Evolutionary conservation across 2,113 vertebrate genomes (phyloP).

Genomic region (Rhinichthys klamathensis): DNA sequence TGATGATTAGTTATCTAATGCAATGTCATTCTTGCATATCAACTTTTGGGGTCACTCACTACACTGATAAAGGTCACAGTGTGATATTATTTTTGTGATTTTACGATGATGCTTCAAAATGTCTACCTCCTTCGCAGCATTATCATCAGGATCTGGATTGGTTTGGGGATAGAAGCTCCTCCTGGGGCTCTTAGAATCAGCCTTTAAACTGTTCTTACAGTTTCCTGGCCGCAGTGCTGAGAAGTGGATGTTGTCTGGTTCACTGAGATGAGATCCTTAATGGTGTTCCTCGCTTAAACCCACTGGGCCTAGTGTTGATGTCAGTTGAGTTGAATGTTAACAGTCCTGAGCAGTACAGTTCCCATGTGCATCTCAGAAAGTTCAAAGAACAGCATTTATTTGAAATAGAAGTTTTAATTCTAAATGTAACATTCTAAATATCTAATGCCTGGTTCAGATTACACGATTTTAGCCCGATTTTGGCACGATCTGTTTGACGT

Average conservation of each 20-base stretch:
- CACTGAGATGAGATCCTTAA: conserved; percentile 22
- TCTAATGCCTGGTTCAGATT: not conserved
- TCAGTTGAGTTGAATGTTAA: not conserved
- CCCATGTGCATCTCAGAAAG: not conserved
- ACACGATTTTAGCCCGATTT: too few relatives aligned
- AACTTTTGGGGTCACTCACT: not conserved
- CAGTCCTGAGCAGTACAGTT: not conserved
- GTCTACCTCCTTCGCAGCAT: not conserved
- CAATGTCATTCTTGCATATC: not conserved
- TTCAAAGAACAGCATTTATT: not conserved
- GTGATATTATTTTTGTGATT: too few relatives aligned
- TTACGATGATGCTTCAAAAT: not conserved
- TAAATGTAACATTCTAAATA: not conserved
- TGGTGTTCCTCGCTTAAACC: not conserved
- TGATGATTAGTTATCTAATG: not conserved
- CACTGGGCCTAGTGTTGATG: not conserved
- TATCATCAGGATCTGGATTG: not conserved
- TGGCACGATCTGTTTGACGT: too few relatives aligned
- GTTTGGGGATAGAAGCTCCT: not conserved
- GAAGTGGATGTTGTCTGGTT: not conserved
- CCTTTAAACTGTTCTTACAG: not conserved
- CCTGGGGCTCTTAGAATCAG: not conserved
- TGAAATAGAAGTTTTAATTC: not conserved
- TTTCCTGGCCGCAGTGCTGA: not conserved
- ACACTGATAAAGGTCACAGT: too few relatives aligned